Evolutionary conservation across 2,888 invertebrate genomes (phyloP), one percentile per base, ranked within the genome.

Genomic region (Melanostoma mellinum): DNA sequence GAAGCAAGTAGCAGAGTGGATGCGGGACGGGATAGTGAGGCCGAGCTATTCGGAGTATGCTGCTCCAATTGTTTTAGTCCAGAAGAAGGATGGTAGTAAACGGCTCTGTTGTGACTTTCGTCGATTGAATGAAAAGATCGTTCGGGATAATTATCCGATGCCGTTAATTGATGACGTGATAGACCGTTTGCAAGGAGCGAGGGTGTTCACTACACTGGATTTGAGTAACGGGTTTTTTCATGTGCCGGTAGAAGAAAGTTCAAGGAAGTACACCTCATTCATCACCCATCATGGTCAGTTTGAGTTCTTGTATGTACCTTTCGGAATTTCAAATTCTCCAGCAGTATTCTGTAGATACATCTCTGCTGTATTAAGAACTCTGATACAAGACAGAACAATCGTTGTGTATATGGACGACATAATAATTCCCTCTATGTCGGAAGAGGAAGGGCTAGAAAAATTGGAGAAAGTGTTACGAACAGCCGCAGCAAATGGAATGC

Each of bases 1-100:
- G 6, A 58, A 76, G 0, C 87, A 87, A 79, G 84, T 90, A 9
- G 56, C 86, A 2, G 55, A 72, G 8, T 90, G 89, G 89, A 8
- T 89, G 3, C 42, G 86, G 4, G 80, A 88, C 8, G 88, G 87
- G 3, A 87, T 90, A 2, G 85, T 89, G 5, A 78, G 85, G 55
- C 87, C 87, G 0, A 87, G 87, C 6, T 55, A 48, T 44, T 89
- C 88, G 0, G 71, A 60, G 10, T 50, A 60, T 9, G 58, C 56
- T 3, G n/a, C 36, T 20, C 40, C 84, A 3, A 53, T 86, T 0
- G 84, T 86, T 0, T 32, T 85, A 35, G 82, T 78, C 3, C 10
- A 50, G 6, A 86, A 86, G 52, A 86, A 77, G 36, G 74, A 86
- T 42, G 85, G 81, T 9, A 71, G 56, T 6, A 71, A 76, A 9